Evolutionary conservation across 2,113 vertebrate species (phyloP).

Genomic region (Cynoglossus semilaevis): DNA sequence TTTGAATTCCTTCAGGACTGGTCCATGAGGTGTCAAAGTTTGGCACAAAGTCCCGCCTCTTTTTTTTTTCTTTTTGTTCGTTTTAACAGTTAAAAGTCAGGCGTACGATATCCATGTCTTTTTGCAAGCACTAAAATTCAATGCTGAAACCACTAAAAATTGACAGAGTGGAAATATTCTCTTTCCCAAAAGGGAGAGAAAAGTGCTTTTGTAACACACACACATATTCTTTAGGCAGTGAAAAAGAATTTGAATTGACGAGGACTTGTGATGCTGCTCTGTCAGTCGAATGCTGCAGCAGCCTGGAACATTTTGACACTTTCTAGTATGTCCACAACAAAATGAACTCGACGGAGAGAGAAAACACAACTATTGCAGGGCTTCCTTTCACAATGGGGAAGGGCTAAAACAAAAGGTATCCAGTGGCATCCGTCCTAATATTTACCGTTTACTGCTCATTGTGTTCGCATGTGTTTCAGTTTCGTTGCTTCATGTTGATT

Average conservation of each 20-base stretch:
- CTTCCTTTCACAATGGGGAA: constrained; percentile 59
- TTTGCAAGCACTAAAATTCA: constrained; percentile 83
- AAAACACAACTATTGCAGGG: constrained; percentile 87
- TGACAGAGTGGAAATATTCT: constrained; percentile 82
- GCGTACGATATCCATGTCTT: constrained; percentile 45
- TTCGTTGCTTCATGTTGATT: constrained; percentile 55
- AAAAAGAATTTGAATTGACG: constrained; percentile 93
- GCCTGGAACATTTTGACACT: constrained; percentile 82
- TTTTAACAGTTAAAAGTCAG: constrained; percentile 50
- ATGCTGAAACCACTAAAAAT: constrained; percentile 83
- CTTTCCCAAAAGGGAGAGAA: constrained; percentile 80
- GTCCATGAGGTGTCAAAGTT: constrained; percentile 71
- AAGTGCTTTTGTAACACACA: constrained; percentile 56
- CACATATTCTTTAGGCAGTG: constrained; percentile 88
- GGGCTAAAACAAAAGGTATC: constrained; percentile 74
- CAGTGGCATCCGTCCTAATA: constrained; percentile 76
- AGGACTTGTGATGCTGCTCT: constrained; percentile 77
- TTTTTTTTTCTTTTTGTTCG: constrained; percentile 33
- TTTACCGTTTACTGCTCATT: constrained; percentile 38
- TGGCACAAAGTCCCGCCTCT: constrained; percentile 74
- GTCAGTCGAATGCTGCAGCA: constrained; percentile 70
- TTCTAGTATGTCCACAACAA: constrained; percentile 80
- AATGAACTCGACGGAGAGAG: constrained; percentile 86
- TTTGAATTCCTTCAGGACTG: constrained; percentile 61
- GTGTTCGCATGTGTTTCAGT: constrained; percentile 30